Evolutionary conservation across 2,113 vertebrate genomes (phyloP), one percentile per base, ranked within the genome.

Genomic region (Corythornis madagascariensis): DNA sequence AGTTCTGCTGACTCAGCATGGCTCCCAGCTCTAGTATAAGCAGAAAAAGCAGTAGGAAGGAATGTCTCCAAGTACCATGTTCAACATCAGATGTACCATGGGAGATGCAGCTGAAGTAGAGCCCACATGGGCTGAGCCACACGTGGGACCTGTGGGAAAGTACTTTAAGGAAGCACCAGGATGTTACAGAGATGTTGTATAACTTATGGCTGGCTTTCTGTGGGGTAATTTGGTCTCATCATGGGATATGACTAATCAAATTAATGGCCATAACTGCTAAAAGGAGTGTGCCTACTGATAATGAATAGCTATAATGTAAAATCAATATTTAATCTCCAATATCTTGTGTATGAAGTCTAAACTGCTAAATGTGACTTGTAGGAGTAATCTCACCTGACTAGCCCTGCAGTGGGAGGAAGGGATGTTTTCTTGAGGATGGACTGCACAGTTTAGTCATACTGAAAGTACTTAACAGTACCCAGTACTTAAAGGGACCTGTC

Each of bases 311-410:
- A 13, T 85, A 94, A 86, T 69, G 38, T 86, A 93, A 96, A 96
- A 95, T 92, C 92, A 97, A 91, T 97, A 95, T 95, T 94, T 96
- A 93, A 94, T 95, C 79, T 92, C 56, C 0, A 0, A 13, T 86
- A 61, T 50, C 69, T 92, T 55, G 6, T 73, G 50, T 88, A 45
- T 89, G 84, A 56, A 75, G 40, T 52, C 45, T 87, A 45, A 93
- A 65, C 53, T 88, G n/a, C 52, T 66, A 87, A 78, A 92, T 0
- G 7, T 94, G 90, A 77, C 75, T 85, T 71, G 45, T 45, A 60
- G 57, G 16, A 61, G 21, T 71, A 83, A 92, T 89, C 16, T 86
- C 66, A 83, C 29, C 24, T 77, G 38, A 35, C 18, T 29, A 40
- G 40, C 21, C 42, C 16, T 42, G 60, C 64, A 87, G 47, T 72